Percentiles rank a stretch among this genome's conserved stretches.
These are phyloP conservation scores for Trichogramma evanescens DNA, from an alignment of 2,888 invertebrate genomes.

Conservation along the genomic window DNA sequence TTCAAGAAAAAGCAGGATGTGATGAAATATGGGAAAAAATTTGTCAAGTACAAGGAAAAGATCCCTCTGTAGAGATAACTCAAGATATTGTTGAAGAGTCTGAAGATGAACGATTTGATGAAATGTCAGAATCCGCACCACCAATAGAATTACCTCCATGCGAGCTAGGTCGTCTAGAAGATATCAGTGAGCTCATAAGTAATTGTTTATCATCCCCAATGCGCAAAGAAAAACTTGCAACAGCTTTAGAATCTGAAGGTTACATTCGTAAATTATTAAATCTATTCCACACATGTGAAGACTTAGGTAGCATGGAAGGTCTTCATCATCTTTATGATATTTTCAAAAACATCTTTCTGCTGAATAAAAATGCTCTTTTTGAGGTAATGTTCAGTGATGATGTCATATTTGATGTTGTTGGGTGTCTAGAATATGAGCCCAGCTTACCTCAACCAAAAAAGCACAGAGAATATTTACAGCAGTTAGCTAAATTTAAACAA, in stretches of 20 bases:
- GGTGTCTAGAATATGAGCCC: constrained; percentile 97
- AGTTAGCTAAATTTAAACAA: constrained; percentile 85
- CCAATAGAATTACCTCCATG: constrained; percentile 92
- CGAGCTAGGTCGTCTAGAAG: constrained; percentile 87
- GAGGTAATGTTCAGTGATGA: constrained; percentile 97
- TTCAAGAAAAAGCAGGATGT: constrained; percentile 99
- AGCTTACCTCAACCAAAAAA: constrained; percentile 75
- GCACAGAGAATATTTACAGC: constrained; percentile 92
- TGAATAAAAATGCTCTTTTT: constrained; percentile 94
- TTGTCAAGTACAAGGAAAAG: constrained; percentile 97
- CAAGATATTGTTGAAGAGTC: constrained; percentile 95
- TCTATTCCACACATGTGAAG: constrained; percentile 95
- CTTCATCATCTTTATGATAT: constrained; percentile 95
- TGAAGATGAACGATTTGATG: constrained; percentile 94
- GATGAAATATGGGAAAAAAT: constrained; percentile 99
- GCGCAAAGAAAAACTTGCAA: constrained; percentile 88
- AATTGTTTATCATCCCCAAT: constrained; percentile 83
- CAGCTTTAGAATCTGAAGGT: constrained; percentile 86
- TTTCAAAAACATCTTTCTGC: constrained; percentile 95
- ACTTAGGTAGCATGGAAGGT: constrained; percentile 89
- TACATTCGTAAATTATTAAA: constrained; percentile 92
- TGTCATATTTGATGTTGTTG: constrained; percentile 94
- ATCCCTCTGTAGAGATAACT: constrained; percentile 96
- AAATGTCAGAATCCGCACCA: constrained; percentile 89
- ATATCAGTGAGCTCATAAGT: constrained; percentile 87